phyloP scores from a whole-genome alignment of 2,888 invertebrate species.

The Sarcophaga carnaria region DNA sequence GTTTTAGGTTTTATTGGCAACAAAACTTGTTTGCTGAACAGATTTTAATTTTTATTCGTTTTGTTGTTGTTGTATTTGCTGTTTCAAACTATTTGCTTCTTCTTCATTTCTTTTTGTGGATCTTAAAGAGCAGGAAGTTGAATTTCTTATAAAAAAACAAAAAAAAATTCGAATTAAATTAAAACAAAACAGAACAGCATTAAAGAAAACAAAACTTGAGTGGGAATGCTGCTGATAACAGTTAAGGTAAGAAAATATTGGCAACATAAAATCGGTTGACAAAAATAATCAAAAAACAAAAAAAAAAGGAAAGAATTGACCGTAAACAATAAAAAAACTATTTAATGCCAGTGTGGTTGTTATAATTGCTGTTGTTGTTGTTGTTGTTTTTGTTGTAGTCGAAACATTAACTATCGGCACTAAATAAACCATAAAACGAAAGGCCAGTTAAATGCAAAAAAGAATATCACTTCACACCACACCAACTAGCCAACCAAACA shows the following conservation, averaged over 20 bases:
- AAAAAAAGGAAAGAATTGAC: conserved; percentile 16
- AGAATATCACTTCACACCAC: conserved; percentile 56
- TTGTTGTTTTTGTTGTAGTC: conserved; percentile 1
- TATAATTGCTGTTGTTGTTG: conserved; percentile 6
- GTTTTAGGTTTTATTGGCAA: conserved; percentile 32
- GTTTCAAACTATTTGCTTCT: conserved; percentile 21
- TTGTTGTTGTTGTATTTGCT: conserved; percentile 5
- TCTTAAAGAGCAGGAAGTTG: conserved; percentile 46
- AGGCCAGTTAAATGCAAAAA: conserved; percentile 60
- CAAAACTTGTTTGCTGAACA: conserved; percentile 43
- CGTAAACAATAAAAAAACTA: too few species aligned
- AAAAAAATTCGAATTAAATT: conserved; percentile 1
- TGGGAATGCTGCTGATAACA: conserved; percentile 45
- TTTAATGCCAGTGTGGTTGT: too few species aligned
- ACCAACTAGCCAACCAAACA: neutral
- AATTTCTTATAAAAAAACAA: conserved; percentile 21
- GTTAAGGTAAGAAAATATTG: conserved; percentile 25
- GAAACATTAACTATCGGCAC: conserved; percentile 26
- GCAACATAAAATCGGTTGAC: conserved; percentile 43
- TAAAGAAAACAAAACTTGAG: conserved; percentile 45
- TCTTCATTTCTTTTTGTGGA: neutral
- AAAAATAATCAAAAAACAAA: conserved; percentile 41
- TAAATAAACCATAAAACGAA: conserved; percentile 54
- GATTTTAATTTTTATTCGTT: neutral
- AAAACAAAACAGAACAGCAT: neutral